Evolutionary conservation across 2,888 invertebrate genomes (phyloP).

Genomic region (Xanthostigma xanthostigma): DNA sequence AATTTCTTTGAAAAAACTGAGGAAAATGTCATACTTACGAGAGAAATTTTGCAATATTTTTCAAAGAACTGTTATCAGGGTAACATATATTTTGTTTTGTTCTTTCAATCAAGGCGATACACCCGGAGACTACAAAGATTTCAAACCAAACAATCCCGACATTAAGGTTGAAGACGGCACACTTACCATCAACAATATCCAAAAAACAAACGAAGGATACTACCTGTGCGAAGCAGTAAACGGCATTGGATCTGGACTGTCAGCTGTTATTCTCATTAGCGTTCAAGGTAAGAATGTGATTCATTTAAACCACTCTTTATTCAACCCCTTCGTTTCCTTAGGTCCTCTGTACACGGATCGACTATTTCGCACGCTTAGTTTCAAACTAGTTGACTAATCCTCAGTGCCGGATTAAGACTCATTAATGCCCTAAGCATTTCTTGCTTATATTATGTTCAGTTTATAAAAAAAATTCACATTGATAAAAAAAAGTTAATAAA

Average conservation of each 20-base stretch:
- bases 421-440: too few species aligned
- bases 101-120: constrained; percentile 49
- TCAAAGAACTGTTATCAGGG: background rate
- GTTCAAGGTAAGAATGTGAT: constrained; percentile 61
- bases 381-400: too few species aligned
- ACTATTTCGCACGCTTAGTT: too few species aligned
- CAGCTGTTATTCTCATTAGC: constrained; percentile 84
- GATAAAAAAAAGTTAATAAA: too few species aligned
- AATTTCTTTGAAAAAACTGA: too few species aligned
- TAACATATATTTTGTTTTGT: constrained; percentile 14
- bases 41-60: background rate
- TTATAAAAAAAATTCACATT: too few species aligned
- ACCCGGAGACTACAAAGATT: constrained; percentile 85
- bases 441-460: too few species aligned
- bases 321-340: background rate
- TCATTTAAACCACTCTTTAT: constrained; percentile 1
- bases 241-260: constrained; percentile 87
- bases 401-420: too few species aligned
- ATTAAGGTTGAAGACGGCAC: constrained; percentile 92
- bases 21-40: too few species aligned
- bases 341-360: too few species aligned
- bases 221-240: constrained; percentile 93
- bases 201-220: constrained; percentile 86
- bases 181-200: constrained; percentile 75
- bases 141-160: constrained; percentile 78